Percentiles rank a stretch among this genome's conserved stretches.
phyloP scores from a whole-genome alignment of 2,888 invertebrate species.

The Cantharis rustica region DNA sequence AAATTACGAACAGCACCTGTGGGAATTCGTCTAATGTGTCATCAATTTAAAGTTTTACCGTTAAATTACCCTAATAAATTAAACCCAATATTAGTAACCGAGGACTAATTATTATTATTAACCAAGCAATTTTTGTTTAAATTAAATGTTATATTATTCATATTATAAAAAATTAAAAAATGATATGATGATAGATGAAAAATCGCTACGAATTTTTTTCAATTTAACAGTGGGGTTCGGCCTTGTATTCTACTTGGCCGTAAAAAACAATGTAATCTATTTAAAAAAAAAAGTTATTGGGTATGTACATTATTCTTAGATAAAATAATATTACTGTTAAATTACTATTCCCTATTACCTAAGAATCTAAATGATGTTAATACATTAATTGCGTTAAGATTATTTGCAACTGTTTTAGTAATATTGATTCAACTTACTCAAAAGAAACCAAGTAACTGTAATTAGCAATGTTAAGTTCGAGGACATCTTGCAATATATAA shows the following conservation, averaged over 20 bases:
- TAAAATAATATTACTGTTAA: background rate
- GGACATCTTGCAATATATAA: constrained; percentile 14
- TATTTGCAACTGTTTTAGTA: constrained; percentile 1
- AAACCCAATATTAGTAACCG: background rate
- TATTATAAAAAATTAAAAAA: background rate
- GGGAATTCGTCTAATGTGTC: background rate
- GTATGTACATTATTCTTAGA: background rate
- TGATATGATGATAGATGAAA: background rate
- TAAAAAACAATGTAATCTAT: background rate
- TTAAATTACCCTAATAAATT: background rate
- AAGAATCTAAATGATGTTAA: background rate
- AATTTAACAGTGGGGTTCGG: background rate
- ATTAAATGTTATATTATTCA: too few relatives aligned
- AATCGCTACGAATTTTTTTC: background rate
- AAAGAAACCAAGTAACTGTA: constrained; percentile 11
- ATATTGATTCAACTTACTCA: background rate
- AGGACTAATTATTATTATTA: background rate
- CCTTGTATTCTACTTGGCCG: background rate
- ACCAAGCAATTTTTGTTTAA: background rate
- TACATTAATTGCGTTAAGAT: background rate
- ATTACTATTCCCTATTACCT: background rate
- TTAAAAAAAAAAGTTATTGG: background rate
- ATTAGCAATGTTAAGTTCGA: constrained; percentile 13
- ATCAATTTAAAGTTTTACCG: background rate
- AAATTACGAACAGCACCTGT: background rate